Percentiles rank a stretch among this genome's conserved stretches.
These are phyloP conservation scores for Hippoglossus stenolepis DNA, from an alignment of 2,113 vertebrate genomes.

Conservation along the genomic window DNA sequence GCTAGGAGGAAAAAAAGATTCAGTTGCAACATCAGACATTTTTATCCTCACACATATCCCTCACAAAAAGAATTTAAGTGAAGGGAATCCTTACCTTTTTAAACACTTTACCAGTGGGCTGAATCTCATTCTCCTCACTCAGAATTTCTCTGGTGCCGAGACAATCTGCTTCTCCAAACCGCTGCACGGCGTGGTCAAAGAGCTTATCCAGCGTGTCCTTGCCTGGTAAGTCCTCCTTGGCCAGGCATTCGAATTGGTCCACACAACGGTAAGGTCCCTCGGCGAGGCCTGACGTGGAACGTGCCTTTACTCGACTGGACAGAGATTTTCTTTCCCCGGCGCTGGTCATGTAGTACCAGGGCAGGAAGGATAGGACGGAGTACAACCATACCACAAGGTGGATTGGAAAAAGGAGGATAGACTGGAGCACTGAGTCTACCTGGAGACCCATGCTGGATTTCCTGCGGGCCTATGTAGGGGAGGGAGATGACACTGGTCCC, in stretches of 20 bases:
- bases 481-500: not conserved
- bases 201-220: conserved; percentile 94
- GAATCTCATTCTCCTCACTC: conserved; percentile 93
- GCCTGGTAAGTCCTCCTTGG: conserved; percentile 89
- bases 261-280: conserved; percentile 94
- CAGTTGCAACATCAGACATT: not conserved
- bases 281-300: conserved; percentile 83
- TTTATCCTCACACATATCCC: not conserved
- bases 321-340: conserved; percentile 88
- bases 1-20: conserved; percentile 74
- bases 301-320: conserved; percentile 92
- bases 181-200: conserved; percentile 88
- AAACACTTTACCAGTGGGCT: conserved; percentile 95
- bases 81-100: conserved; percentile 88
- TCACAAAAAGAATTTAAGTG: not conserved
- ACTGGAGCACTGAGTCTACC: conserved; percentile 79
- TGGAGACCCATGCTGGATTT: conserved; percentile 85
- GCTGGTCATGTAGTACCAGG: conserved; percentile 96
- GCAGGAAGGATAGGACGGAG: conserved; percentile 93
- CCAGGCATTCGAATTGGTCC: conserved; percentile 88
- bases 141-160: conserved; percentile 92
- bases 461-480: conserved; percentile 1
- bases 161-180: conserved; percentile 86
- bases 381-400: conserved; percentile 94
- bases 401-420: conserved; percentile 90